Percentiles rank a stretch among this genome's conserved stretches.
These are phyloP conservation scores for Mesoclemmys tuberculata DNA, from an alignment of 2,113 vertebrate genomes.

Conservation along the genomic window DNA sequence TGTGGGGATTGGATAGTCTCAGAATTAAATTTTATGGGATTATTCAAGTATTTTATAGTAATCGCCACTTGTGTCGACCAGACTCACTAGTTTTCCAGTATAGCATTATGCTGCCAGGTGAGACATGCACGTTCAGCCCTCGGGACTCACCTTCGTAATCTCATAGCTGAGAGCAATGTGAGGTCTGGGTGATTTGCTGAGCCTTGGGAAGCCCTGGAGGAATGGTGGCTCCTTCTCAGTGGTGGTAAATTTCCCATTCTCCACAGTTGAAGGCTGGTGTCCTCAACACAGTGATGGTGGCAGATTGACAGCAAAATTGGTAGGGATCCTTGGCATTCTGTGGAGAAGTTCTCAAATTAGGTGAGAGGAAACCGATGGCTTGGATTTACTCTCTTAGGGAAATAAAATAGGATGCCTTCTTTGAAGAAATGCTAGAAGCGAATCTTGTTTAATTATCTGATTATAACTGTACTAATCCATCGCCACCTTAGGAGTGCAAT, in stretches of 20 bases:
- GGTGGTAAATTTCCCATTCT: not conserved
- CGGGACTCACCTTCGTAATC: not conserved
- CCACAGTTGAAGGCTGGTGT: not conserved
- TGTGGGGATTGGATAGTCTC: not conserved
- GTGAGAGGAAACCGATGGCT: not conserved
- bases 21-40: not conserved
- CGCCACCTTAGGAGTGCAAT: not conserved
- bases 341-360: not conserved
- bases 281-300: not conserved
- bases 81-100: not conserved
- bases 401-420: not conserved
- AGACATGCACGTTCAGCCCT: not conserved
- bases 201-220: not conserved
- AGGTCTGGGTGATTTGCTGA: not conserved
- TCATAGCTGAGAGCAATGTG: not conserved
- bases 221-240: not conserved
- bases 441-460: fast-evolving
- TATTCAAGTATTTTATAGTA: not conserved
- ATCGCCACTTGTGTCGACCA: not conserved
- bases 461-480: not conserved
- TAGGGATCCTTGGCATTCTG: not conserved
- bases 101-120: not conserved
- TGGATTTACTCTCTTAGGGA: not conserved
- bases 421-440: not conserved
- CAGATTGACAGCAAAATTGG: not conserved